phyloP scores from a whole-genome alignment of 2,797 vertebrate species.

The Anguilla obscura region DNA sequence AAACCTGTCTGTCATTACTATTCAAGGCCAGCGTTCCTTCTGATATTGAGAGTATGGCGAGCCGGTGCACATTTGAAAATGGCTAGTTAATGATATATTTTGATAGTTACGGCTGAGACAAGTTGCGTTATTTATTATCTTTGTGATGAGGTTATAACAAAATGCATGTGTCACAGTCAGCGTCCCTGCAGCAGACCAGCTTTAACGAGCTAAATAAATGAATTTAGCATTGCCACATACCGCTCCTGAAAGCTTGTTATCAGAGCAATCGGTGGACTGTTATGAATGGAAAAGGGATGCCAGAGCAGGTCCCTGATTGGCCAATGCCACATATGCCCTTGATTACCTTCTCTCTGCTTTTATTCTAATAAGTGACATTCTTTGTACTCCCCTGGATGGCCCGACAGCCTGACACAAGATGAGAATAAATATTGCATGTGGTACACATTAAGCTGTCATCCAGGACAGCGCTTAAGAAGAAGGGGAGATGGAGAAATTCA shows the following conservation, averaged over 20 bases:
- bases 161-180: slow-evolving; percentile 82
- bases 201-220: slow-evolving; percentile 98
- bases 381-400: slow-evolving; percentile 98
- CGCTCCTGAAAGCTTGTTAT: slow-evolving; percentile 93
- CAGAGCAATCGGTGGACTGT: slow-evolving; percentile 94
- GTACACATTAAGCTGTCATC: slow-evolving; percentile 99
- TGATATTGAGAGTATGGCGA: slow-evolving; percentile 46
- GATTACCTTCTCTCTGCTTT: slow-evolving; percentile 99
- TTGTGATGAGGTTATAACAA: slow-evolving; percentile 81
- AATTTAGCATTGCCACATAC: slow-evolving; percentile 90
- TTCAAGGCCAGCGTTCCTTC: slow-evolving; percentile 37
- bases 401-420: slow-evolving; percentile 99
- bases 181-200: slow-evolving; percentile 71
- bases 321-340: slow-evolving; percentile 99
- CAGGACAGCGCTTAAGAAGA: slow-evolving; percentile 80
- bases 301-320: slow-evolving; percentile 88
- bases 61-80: slow-evolving; percentile 49
- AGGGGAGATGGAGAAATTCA: slow-evolving; percentile 92
- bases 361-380: slow-evolving; percentile 99
- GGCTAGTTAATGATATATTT: slow-evolving; percentile 65
- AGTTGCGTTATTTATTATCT: slow-evolving; percentile 76
- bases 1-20: slow-evolving; percentile 40
- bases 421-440: slow-evolving; percentile 99
- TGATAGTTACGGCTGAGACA: slow-evolving; percentile 62
- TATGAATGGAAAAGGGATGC: slow-evolving; percentile 86